Base-by-base conservation (phyloP, 1,140 invertebrate genomes). In the Caenorhabditis briggsae region DNA sequence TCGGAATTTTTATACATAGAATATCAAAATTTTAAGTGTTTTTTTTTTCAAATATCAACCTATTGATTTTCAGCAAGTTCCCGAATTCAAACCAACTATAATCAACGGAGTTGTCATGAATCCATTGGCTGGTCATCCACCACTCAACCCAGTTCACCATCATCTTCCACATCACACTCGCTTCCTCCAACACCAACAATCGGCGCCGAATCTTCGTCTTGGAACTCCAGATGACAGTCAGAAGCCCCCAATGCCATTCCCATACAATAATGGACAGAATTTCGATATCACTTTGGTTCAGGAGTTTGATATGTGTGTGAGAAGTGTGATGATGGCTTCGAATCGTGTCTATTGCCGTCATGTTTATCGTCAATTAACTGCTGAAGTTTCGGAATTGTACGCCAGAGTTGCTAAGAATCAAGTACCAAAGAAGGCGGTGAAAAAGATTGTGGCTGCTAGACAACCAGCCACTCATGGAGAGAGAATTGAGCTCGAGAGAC, bases 301-400 rank as follows among this genome's bases (percentile, higher is more conserved):
- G n/a, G 70, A 78, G n/a, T 78, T 78, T 14, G 70, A 78, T 18
- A 78, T 78, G 70, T 78, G 70, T 78, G 70, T 78, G 20, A 46
- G 70, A 7, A 12, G 46, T 1, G 46, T 78, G 8, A 11, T 78
- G n/a, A 78, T 78, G 70, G 70, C 70, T 9, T 78, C 70, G 6
- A 46, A 78, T 23, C 70, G 70, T 78, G 33, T 43, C 9, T 78
- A 78, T 50, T 78, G 70, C 23, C 70, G 70, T 50, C 70, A 78
- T 50, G 70, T 78, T 8, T 78, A 78, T 25, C 70, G 70, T 78
- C 70, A 78, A 50, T 50, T 78, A n/a, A 78, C 70, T 6, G 70
- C 70, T 0, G 70, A 78, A 25, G 70, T 78, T 6, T 78, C 70
- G 3, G 70, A 78, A 23, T 78, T 78, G 14, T 78, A 78, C 14